These are phyloP conservation scores for Amphibalanus amphitrite DNA, from an alignment of 1,140 invertebrate genomes.

Conservation along the genomic window DNA sequence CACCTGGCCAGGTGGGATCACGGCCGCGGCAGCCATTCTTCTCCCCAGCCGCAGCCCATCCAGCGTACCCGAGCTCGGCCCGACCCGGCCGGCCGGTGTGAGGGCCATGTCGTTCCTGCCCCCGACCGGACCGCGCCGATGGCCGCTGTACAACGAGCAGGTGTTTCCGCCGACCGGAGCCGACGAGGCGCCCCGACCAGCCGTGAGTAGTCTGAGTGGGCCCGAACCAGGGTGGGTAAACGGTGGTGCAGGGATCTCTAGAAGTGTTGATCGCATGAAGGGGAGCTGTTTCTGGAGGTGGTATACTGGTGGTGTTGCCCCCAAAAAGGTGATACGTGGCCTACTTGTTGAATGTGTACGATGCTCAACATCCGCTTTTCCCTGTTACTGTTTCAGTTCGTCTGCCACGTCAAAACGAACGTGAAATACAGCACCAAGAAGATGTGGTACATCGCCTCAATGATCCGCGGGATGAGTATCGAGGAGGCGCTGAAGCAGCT, in stretches of 20 bases:
- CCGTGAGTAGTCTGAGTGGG: constrained; percentile 20
- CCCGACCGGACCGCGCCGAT: constrained; percentile 13
- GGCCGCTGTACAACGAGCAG: constrained; percentile 23
- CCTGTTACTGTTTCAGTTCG: constrained; percentile 21
- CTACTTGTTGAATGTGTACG: too few relatives aligned
- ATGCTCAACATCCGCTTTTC: too few relatives aligned
- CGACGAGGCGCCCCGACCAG: constrained; percentile 24
- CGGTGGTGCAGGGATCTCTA: too few relatives aligned
- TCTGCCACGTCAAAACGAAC: constrained; percentile 61
- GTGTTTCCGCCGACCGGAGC: constrained; percentile 24
- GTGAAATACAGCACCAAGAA: constrained; percentile 81
- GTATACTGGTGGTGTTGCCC: too few relatives aligned
- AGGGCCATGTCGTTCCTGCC: neutral
- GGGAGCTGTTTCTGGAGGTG: neutral
- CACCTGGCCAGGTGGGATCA: neutral
- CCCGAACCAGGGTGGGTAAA: too few relatives aligned
- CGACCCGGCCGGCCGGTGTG: too few relatives aligned
- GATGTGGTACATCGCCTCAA: constrained; percentile 73
- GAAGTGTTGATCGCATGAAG: too few relatives aligned
- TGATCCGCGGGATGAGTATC: constrained; percentile 75
- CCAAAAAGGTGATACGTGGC: too few relatives aligned
- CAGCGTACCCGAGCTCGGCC: too few relatives aligned
- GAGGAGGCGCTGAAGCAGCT: constrained; percentile 87
- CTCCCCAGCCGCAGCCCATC: neutral
- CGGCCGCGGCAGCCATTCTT: neutral